Conservation (phyloP, 2,113 vertebrate genomes). For the Macquaria australasica region DNA sequence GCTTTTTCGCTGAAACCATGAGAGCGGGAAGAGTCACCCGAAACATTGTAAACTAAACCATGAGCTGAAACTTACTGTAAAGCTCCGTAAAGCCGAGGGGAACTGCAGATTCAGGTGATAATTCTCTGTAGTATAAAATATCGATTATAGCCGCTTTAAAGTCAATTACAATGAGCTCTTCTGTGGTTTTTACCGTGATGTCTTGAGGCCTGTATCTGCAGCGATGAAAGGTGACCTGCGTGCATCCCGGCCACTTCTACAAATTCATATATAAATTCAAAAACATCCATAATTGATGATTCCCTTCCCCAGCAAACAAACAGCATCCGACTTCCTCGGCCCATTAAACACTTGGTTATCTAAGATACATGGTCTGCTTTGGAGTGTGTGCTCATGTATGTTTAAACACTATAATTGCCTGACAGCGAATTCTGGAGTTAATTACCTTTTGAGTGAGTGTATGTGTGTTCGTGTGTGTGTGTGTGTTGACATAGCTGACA, state of each 20-base stretch:
- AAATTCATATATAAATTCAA: constrained; percentile 1
- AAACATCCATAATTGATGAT: constrained; percentile 36
- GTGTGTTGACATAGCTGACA: constrained; percentile 39
- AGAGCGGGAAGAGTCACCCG: too few species aligned
- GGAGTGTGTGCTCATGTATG: constrained; percentile 36
- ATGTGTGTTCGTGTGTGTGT: neutral
- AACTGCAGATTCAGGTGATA: too few species aligned
- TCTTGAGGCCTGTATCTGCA: neutral
- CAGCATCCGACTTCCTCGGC: neutral
- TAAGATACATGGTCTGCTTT: constrained; percentile 5
- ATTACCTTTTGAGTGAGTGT: constrained; percentile 41
- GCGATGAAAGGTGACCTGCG: neutral
- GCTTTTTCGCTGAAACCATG: too few species aligned
- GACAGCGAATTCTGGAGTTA: constrained; percentile 57
- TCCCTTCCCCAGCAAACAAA: constrained; percentile 38
- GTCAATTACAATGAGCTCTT: neutral
- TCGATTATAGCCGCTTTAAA: neutral
- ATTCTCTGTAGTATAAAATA: neutral
- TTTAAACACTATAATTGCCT: constrained; percentile 68
- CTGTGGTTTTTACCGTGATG: neutral
- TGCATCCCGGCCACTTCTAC: neutral
- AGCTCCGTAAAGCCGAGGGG: too few species aligned
- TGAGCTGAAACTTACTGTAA: too few species aligned
- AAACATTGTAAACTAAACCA: too few species aligned
- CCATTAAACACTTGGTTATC: constrained; percentile 36